phyloP scores from a whole-genome alignment of 2,888 invertebrate species.

The Amblyjoppa fuscipennis region DNA sequence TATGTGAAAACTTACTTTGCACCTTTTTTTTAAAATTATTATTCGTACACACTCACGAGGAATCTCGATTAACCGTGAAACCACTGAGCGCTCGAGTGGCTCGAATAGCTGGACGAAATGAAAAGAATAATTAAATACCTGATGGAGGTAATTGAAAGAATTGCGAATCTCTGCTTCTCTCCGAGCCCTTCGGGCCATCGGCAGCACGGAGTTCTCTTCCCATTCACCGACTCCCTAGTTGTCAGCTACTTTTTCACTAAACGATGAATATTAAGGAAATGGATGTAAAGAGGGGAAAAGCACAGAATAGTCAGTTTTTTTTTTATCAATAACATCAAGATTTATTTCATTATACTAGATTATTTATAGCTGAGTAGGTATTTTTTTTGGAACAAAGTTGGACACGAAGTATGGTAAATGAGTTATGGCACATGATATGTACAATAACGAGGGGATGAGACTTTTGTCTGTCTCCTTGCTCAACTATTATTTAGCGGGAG shows the following conservation, averaged over 20 bases:
- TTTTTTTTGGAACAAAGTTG: conserved; percentile 84
- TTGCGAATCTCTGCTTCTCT: not conserved
- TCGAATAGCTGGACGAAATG: not conserved
- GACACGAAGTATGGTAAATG: conserved; percentile 85
- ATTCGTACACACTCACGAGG: conserved; percentile 3
- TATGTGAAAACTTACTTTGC: not conserved
- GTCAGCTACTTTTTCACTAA: conserved; percentile 30
- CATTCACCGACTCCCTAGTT: not conserved
- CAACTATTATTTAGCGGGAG: conserved; percentile 48
- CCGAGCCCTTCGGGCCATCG: not conserved
- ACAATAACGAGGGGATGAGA: conserved; percentile 79
- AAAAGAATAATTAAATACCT: conserved; percentile 44
- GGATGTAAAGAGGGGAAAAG: conserved; percentile 40
- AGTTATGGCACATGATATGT: conserved; percentile 85
- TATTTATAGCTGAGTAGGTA: conserved; percentile 85
- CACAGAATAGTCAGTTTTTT: conserved; percentile 40
- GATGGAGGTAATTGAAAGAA: conserved; percentile 34
- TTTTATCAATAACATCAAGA: conserved; percentile 85
- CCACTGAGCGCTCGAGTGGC: not conserved
- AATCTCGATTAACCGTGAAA: not conserved
- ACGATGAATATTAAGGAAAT: conserved; percentile 4
- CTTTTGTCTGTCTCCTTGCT: conserved; percentile 42
- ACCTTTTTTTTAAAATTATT: not conserved
- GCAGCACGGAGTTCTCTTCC: conserved; percentile 14
- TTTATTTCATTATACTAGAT: conserved; percentile 84